Percentiles rank a stretch among this genome's conserved stretches.
Evolutionary conservation across 2,888 invertebrate species (phyloP).

Genomic region (Himalopsyche tibetana): DNA sequence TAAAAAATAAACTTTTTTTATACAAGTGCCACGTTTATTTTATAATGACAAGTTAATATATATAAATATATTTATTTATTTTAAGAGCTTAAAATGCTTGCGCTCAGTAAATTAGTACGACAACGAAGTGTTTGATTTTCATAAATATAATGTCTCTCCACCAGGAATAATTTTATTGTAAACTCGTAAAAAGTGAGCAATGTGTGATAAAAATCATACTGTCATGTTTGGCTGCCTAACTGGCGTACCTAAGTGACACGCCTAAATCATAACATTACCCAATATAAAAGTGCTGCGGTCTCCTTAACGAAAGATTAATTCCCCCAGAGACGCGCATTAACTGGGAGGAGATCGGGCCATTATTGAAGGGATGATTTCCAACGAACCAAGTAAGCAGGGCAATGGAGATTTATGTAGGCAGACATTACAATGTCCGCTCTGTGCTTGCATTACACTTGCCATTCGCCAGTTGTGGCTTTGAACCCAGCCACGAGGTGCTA

Average conservation of each 20-base stretch:
- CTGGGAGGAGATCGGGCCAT: neutral
- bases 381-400: neutral
- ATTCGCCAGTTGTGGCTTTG: neutral
- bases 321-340: conserved; percentile 8
- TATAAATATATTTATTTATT: no score
- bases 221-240: no score
- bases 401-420: conserved; percentile 27
- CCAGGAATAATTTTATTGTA: no score
- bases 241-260: neutral
- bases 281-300: neutral
- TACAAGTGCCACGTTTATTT: no score
- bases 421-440: neutral
- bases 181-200: no score
- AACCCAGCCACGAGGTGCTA: conserved; percentile 6
- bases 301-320: conserved; percentile 24
- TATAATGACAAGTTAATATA: no score
- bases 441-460: conserved; percentile 15
- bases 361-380: conserved; percentile 22
- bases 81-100: no score
- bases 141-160: no score
- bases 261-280: neutral
- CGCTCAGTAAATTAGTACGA: no score
- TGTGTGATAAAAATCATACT: no score
- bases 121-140: no score
- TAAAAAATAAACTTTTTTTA: no score